phyloP scores from a whole-genome alignment of 2,113 vertebrate species.

The Lasiurus borealis region DNA sequence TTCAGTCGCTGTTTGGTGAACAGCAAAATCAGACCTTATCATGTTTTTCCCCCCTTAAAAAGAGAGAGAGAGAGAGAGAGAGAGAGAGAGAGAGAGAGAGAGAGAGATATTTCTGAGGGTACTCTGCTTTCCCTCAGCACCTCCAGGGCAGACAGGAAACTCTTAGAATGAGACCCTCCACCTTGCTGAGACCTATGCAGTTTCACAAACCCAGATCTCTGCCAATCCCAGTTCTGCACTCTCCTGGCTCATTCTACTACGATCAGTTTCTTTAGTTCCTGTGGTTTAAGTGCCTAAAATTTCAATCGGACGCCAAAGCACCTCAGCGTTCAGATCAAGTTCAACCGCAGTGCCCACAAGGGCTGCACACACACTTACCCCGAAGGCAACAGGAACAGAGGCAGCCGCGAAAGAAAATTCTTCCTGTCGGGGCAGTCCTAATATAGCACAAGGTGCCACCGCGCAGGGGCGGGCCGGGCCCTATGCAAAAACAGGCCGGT shows the following conservation, averaged over 20 bases:
- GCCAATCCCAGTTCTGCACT: conserved; percentile 21
- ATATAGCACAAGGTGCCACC: conserved; percentile 89
- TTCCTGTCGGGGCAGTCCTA: conserved; percentile 88
- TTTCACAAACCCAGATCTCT: conserved; percentile 7
- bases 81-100: too few relatives aligned
- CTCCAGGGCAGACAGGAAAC: not conserved
- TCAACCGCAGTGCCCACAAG: conserved; percentile 66
- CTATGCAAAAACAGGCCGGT: conserved; percentile 83
- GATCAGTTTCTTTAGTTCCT: conserved; percentile 55
- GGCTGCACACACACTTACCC: conserved; percentile 84
- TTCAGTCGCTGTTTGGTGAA: conserved; percentile 27
- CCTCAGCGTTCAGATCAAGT: conserved; percentile 2
- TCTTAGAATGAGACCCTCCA: conserved; percentile 19
- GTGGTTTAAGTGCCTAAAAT: conserved; percentile 52
- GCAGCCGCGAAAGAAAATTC: conserved; percentile 91
- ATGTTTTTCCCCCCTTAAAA: too few relatives aligned
- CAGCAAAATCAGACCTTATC: not conserved
- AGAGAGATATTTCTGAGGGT: not conserved
- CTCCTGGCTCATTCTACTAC: not conserved
- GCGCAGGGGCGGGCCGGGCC: conserved; percentile 87
- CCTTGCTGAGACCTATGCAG: not conserved
- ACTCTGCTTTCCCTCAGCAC: conserved; percentile 17
- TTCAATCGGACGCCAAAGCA: conserved; percentile 36
- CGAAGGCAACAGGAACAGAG: conserved; percentile 81
- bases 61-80: too few relatives aligned